Percentiles rank a stretch among this genome's conserved stretches.
These are phyloP conservation scores for Limnephilus auricula DNA, from an alignment of 2,888 invertebrate genomes.

Conservation along the genomic window DNA sequence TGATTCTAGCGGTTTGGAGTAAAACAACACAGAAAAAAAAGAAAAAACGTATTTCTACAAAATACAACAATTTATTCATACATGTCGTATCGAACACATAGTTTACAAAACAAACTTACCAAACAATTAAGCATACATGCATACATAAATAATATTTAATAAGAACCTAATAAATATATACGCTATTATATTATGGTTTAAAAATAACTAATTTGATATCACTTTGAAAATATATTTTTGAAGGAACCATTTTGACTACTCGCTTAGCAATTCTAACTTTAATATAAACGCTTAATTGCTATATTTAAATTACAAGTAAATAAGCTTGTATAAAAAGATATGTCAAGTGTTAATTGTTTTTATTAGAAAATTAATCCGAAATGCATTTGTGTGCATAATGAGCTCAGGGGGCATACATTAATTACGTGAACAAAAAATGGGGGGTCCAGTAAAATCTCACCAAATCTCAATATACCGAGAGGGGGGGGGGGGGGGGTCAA, in stretches of 20 bases:
- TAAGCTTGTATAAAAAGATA: not conserved
- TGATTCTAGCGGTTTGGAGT: not conserved
- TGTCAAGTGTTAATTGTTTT: not conserved
- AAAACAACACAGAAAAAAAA: not conserved
- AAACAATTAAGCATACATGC: not conserved
- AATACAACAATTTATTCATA: not conserved
- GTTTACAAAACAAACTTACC: not conserved
- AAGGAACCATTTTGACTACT: constrained; percentile 27
- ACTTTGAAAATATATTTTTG: constrained; percentile 7
- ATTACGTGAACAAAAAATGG: too few relatives aligned
- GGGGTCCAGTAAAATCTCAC: too few relatives aligned
- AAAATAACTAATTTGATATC: constrained; percentile 19
- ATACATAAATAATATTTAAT: not conserved
- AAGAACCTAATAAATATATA: not conserved
- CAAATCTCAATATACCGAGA: too few relatives aligned
- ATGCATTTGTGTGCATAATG: not conserved
- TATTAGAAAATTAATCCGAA: not conserved
- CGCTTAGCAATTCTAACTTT: not conserved
- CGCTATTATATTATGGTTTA: not conserved
- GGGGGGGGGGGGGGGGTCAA: too few relatives aligned
- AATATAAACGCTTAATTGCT: not conserved
- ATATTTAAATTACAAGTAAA: not conserved
- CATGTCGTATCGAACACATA: not conserved
- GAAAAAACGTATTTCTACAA: not conserved
- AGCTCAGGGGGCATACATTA: too few relatives aligned